These are phyloP conservation scores for Meda fulgida DNA, from an alignment of 2,797 vertebrate species.

Conservation along the genomic window DNA sequence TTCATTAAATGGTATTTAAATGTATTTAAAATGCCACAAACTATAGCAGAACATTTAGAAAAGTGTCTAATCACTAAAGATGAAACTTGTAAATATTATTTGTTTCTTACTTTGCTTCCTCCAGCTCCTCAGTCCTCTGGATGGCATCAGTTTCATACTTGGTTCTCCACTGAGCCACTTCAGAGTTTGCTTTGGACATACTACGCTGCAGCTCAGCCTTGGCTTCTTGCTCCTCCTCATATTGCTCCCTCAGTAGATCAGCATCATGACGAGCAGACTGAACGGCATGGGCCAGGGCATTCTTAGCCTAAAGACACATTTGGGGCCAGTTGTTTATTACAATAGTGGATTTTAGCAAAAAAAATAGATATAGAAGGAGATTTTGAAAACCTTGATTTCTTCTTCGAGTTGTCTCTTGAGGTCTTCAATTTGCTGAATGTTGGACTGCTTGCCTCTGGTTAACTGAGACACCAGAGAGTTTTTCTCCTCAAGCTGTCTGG, in stretches of 20 bases:
- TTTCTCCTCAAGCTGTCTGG: constrained; percentile 86
- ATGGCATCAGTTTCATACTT: constrained; percentile 80
- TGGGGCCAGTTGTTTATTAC: background rate
- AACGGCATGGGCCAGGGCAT: constrained; percentile 83
- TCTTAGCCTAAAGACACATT: constrained; percentile 75
- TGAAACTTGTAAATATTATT: background rate
- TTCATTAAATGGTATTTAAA: background rate
- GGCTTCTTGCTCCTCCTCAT: constrained; percentile 84
- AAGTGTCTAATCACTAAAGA: too few species aligned
- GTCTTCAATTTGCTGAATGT: constrained; percentile 86
- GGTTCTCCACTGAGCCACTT: constrained; percentile 80
- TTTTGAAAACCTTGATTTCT: constrained; percentile 80
- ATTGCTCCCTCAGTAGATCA: constrained; percentile 84
- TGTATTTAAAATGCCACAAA: background rate
- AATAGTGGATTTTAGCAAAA: background rate
- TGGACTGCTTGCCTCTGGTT: constrained; percentile 84
- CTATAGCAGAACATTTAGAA: background rate
- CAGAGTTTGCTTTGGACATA: constrained; percentile 77
- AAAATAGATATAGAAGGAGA: background rate
- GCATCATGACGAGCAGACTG: constrained; percentile 84
- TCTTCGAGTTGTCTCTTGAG: constrained; percentile 89
- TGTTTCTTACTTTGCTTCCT: constrained; percentile 73
- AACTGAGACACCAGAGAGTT: constrained; percentile 83
- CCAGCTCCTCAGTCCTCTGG: constrained; percentile 78
- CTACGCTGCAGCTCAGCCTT: constrained; percentile 79